phyloP scores from a whole-genome alignment of 1,140 invertebrate species.

The Proales similis region DNA sequence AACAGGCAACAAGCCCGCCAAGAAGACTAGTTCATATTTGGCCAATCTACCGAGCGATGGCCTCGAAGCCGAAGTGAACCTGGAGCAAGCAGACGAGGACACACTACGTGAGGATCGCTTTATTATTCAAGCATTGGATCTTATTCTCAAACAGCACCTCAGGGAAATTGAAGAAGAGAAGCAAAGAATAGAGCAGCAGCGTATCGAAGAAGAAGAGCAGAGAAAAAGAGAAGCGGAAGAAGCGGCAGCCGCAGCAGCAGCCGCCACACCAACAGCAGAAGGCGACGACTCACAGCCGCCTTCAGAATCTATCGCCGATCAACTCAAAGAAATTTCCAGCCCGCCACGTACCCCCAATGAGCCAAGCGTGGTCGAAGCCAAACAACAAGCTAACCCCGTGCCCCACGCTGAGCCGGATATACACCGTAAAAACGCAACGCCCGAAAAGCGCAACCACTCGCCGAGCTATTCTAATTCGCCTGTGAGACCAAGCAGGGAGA shows the following conservation, averaged over 20 bases:
- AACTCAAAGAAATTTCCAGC: too few relatives aligned
- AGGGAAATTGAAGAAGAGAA: slow-evolving; percentile 56
- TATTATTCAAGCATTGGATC: slow-evolving; percentile 66
- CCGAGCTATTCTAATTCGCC: too few relatives aligned
- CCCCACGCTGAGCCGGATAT: too few relatives aligned
- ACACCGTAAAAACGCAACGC: too few relatives aligned
- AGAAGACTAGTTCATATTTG: not conserved
- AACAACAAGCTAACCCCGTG: too few relatives aligned
- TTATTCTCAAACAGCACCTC: slow-evolving; percentile 72
- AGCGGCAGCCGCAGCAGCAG: too few relatives aligned
- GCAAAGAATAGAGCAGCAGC: slow-evolving; percentile 40
- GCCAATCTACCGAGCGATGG: slow-evolving; percentile 4
- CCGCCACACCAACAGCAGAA: too few relatives aligned
- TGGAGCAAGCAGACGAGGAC: slow-evolving; percentile 47
- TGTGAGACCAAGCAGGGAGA: not conserved
- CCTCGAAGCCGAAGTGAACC: slow-evolving; percentile 40
- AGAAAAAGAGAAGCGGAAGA: not conserved
- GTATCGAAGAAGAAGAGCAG: not conserved
- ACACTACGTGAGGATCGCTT: slow-evolving; percentile 51
- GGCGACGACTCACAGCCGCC: too few relatives aligned
- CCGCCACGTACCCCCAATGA: too few relatives aligned
- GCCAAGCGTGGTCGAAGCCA: too few relatives aligned
- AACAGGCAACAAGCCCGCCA: not conserved
- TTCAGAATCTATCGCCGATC: too few relatives aligned
- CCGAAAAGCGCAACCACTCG: too few relatives aligned